A percentile compares a stretch with the other conserved stretches of the same genome.
phyloP scores from a whole-genome alignment of 37 sponge, comb jelly and placozoan species.

The Chondrilla cf. caribensis region DNA sequence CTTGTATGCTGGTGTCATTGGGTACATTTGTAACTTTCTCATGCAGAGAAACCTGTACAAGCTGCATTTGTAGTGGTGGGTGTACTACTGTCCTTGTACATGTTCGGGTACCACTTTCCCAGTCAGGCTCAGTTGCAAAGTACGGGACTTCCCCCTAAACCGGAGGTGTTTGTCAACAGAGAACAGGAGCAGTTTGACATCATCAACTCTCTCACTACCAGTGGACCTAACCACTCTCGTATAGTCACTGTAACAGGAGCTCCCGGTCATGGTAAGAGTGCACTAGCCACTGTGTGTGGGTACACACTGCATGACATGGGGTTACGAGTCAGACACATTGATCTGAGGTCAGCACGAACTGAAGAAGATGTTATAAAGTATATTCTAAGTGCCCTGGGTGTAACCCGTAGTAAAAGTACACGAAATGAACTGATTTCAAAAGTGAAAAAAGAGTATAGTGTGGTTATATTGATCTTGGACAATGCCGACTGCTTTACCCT shows the following conservation, averaged over 20 bases:
- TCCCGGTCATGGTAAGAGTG: neutral
- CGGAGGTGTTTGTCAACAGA: neutral
- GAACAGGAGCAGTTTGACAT: neutral
- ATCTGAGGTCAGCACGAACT: neutral
- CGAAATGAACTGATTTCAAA: neutral
- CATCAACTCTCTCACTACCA: neutral
- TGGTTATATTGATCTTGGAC: neutral
- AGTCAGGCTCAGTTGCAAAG: neutral
- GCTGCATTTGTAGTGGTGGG: neutral
- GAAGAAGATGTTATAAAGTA: neutral
- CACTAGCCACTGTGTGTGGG: neutral
- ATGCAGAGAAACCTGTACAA: too few species aligned
- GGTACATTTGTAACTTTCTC: too few species aligned
- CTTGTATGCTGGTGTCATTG: too few species aligned
- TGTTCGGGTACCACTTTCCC: neutral
- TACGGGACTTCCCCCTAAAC: neutral
- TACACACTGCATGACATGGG: neutral
- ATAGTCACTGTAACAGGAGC: conserved; percentile 6
- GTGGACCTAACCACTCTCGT: neutral
- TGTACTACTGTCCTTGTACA: neutral
- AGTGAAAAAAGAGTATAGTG: neutral
- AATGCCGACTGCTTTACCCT: neutral
- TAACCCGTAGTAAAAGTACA: neutral
- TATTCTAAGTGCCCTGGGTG: neutral
- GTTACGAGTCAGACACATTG: neutral